Percentiles rank a stretch among this genome's conserved stretches.
Conservation (phyloP, 2,888 invertebrate species). For the Ophioninae sp. region DNA sequence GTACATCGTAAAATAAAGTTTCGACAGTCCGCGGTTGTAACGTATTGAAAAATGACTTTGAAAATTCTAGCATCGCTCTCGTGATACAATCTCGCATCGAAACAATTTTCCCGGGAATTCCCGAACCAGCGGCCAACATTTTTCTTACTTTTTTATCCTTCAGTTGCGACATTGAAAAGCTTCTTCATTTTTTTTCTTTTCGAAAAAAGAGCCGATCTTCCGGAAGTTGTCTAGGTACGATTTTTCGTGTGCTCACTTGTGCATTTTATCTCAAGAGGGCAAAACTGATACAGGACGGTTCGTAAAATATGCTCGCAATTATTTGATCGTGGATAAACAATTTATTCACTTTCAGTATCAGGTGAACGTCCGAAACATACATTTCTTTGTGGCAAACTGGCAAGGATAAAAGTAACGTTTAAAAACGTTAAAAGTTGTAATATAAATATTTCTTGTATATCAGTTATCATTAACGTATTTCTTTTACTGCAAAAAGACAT, state of each 20-base stretch:
- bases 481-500: not conserved
- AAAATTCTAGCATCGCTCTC: not conserved
- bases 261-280: too few species aligned
- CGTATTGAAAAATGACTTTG: slow-evolving; percentile 1
- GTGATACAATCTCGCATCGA: not conserved
- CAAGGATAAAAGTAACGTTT: not conserved
- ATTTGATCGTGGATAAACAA: not conserved
- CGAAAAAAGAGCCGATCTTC: not conserved
- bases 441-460: not conserved
- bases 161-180: not conserved
- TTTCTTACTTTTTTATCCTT: not conserved
- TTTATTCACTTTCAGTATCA: not conserved
- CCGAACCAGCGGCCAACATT: not conserved
- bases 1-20: slow-evolving; percentile 55
- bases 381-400: not conserved
- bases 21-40: slow-evolving; percentile 30
- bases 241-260: not conserved
- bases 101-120: not conserved
- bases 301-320: not conserved
- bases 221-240: not conserved
- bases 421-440: too few species aligned
- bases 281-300: not conserved
- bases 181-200: not conserved
- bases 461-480: not conserved
- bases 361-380: not conserved